Conservation (phyloP, 2,888 invertebrate genomes). For the Yponomeuta sedellus region DNA sequence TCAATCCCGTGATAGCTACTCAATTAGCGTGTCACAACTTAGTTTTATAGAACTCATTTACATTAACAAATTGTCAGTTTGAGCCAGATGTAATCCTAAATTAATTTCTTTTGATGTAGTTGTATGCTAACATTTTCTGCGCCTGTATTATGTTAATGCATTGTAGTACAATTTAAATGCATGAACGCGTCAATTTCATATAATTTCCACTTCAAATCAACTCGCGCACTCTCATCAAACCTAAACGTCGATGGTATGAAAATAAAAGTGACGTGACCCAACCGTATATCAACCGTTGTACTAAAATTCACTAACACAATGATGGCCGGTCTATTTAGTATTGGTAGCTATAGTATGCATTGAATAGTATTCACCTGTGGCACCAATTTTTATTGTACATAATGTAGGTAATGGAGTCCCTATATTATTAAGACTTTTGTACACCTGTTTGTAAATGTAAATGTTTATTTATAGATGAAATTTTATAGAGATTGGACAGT, state of each 20-base stretch:
- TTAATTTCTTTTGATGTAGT: not conserved
- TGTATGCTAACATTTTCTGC: not conserved
- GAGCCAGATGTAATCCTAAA: not conserved
- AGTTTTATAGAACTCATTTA: not conserved
- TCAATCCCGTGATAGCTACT: conserved; percentile 4
- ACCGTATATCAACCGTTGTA: too few species aligned
- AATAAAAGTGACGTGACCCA: too few species aligned
- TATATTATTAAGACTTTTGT: conserved; percentile 62
- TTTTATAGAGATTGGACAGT: conserved; percentile 51
- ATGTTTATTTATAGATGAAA: conserved; percentile 62
- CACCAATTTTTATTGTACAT: conserved; percentile 62
- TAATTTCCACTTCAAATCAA: too few species aligned
- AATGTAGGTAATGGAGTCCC: conserved; percentile 56
- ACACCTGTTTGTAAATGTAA: conserved; percentile 71
- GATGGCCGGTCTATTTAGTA: not conserved
- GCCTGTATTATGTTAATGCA: too few species aligned
- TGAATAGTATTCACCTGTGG: conserved; percentile 25
- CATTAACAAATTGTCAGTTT: not conserved
- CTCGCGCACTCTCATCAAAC: too few species aligned
- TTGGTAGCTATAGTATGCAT: conserved; percentile 2
- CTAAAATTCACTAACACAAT: too few species aligned
- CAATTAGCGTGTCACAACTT: not conserved
- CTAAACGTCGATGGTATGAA: too few species aligned
- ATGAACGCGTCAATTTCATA: too few species aligned
- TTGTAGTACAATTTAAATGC: too few species aligned